Evolutionary conservation across 2,113 vertebrate genomes (phyloP), one percentile per base, ranked within the genome.

Genomic region (Urocolius indicus): DNA sequence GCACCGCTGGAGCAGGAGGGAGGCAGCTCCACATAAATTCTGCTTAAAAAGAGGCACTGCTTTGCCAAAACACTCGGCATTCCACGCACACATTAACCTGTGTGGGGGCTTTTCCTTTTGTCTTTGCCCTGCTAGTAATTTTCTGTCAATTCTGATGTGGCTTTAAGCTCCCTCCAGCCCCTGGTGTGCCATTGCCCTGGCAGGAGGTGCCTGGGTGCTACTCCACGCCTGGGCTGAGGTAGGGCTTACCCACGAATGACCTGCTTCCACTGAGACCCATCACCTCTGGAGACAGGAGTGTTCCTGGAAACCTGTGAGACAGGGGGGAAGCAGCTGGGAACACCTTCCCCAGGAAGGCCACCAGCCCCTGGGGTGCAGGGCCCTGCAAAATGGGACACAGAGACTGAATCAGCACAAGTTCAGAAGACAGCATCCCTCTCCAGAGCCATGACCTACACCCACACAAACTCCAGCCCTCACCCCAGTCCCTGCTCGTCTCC

Each of bases 61-160:
- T 95, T 96, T 97, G 96, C 95, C 90, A 84, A 94, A 97, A 96
- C 88, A 77, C 96, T 96, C 94, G 97, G 97, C 97, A 98, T 98
- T 98, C 98, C 97, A 96, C 43, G 88, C 98, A 98, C 98, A 98
- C 98, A 98, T 98, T 98, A 98, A 98, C 98, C 98, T 98, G 98
- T 88, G 91, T 10, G 83, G 89, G 94, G 98, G 98, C 97, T 98
- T 98, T 99, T 98, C 98, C 98, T 98, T 98, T 98, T 98, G 98
- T 98, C 98, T 97, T 95, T 96, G 98, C 98, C 97, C 95, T 96
- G 94, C 96, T 98, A 98, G 98, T 98, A 98, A 98, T 98, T 98
- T 98, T 98, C 98, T 98, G 98, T 98, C 98, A 98, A 92, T 97
- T 97, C 93, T 97, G 97, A 98, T 98, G 98, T 98, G 97, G 98